Evolutionary conservation across 1,140 invertebrate genomes (phyloP).

Genomic region (Cydia pomonella): DNA sequence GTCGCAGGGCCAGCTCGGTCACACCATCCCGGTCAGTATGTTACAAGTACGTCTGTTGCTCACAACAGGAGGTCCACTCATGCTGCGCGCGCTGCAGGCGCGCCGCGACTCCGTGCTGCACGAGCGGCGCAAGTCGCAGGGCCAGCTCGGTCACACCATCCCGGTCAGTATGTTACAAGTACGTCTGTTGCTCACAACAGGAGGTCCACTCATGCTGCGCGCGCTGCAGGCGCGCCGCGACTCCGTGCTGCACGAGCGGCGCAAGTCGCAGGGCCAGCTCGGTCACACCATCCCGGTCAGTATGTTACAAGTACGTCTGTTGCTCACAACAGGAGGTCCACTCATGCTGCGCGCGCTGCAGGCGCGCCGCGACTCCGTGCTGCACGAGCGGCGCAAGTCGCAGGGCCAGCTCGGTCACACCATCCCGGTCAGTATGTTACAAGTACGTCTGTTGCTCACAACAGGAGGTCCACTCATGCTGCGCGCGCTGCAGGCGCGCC

Average conservation of each 20-base stretch:
- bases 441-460: too few relatives aligned
- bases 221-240: conserved; percentile 91
- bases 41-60: too few relatives aligned
- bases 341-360: too few relatives aligned
- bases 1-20: conserved; percentile 82
- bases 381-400: too few relatives aligned
- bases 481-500: too few relatives aligned
- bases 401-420: too few relatives aligned
- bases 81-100: conserved; percentile 90
- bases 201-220: conserved; percentile 85
- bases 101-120: conserved; percentile 91
- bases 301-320: not conserved
- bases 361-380: too few relatives aligned
- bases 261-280: conserved; percentile 85
- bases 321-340: too few relatives aligned
- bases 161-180: not conserved
- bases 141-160: conserved; percentile 39
- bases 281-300: conserved; percentile 35
- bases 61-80: conserved; percentile 75
- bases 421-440: too few relatives aligned
- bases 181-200: too few relatives aligned
- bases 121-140: conserved; percentile 88
- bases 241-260: conserved; percentile 89
- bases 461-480: too few relatives aligned
- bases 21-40: conserved; percentile 8